phyloP scores from a whole-genome alignment of 2,888 invertebrate species.

The Boloria euphrosyne region DNA sequence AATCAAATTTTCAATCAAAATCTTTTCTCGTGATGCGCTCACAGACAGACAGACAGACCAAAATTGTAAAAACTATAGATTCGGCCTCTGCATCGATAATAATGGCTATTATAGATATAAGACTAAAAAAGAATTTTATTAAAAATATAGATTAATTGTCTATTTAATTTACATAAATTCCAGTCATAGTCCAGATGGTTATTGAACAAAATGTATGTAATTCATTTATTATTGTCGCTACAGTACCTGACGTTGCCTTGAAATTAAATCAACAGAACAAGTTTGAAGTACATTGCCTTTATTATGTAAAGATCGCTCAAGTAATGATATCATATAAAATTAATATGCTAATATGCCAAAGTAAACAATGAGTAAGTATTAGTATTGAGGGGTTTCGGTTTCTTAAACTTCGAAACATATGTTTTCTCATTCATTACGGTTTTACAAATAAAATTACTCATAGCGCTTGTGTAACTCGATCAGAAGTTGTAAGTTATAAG shows the following conservation, averaged over 20 bases:
- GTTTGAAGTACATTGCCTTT: slow-evolving; percentile 14
- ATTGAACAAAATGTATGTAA: too few relatives aligned
- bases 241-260: background rate
- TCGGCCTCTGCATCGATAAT: too few relatives aligned
- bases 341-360: slow-evolving; percentile 18
- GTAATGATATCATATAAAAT: slow-evolving; percentile 33
- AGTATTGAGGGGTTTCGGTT: slow-evolving; percentile 20
- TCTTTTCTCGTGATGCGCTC: too few relatives aligned
- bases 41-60: too few relatives aligned
- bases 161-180: too few relatives aligned
- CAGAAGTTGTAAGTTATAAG: slow-evolving; percentile 40
- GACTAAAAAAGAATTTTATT: too few relatives aligned
- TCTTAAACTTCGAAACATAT: slow-evolving; percentile 34
- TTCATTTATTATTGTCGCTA: too few relatives aligned
- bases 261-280: slow-evolving; percentile 13
- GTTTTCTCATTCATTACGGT: slow-evolving; percentile 43
- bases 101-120: too few relatives aligned
- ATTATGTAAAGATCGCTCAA: slow-evolving; percentile 17
- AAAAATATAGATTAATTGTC: too few relatives aligned
- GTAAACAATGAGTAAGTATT: slow-evolving; percentile 35
- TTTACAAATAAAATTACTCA: slow-evolving; percentile 47
- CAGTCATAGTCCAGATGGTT: too few relatives aligned
- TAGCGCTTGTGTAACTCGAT: slow-evolving; percentile 41
- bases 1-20: too few relatives aligned
- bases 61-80: too few relatives aligned